Conservation (phyloP, 2,888 invertebrate species). For the Drosophila meridionalis region DNA sequence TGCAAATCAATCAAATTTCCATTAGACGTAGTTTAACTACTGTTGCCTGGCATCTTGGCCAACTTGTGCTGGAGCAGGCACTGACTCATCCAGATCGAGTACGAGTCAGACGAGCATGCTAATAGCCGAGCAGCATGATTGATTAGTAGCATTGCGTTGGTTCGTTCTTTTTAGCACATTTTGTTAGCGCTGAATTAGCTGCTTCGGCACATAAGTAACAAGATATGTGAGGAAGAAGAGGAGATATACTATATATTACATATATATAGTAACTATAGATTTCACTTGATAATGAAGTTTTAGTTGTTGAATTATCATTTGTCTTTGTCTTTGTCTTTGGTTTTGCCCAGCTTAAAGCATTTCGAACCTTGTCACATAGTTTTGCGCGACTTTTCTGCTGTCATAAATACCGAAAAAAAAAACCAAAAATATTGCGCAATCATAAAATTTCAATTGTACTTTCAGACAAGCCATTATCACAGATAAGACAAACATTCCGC, state of each 20-base stretch:
- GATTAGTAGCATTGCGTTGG: slow-evolving; percentile 41
- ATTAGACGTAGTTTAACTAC: slow-evolving; percentile 43
- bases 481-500: not conserved
- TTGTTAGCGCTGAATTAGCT: slow-evolving; percentile 26
- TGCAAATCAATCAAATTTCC: slow-evolving; percentile 70
- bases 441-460: slow-evolving; percentile 32
- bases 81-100: slow-evolving; percentile 30
- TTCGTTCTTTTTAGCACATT: slow-evolving; percentile 61
- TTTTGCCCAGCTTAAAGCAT: slow-evolving; percentile 6
- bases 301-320: not conserved
- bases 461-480: slow-evolving; percentile 39
- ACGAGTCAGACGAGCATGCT: slow-evolving; percentile 35
- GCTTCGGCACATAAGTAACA: slow-evolving; percentile 27
- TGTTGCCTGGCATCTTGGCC: not conserved
- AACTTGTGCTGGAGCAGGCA: not conserved
- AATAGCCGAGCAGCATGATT: slow-evolving; percentile 45
- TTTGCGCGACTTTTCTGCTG: slow-evolving; percentile 17
- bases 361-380: slow-evolving; percentile 1
- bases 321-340: not conserved
- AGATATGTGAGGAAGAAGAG: slow-evolving; percentile 12
- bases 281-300: slow-evolving; percentile 7
- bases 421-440: slow-evolving; percentile 41
- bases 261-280: not conserved
- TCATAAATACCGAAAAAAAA: slow-evolving; percentile 28
- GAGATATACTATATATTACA: not conserved